A percentile compares a stretch with the other conserved stretches of the same genome.
These are phyloP conservation scores for Sphaeridia pumilis DNA, from an alignment of 2,888 invertebrate species.

Conservation along the genomic window DNA sequence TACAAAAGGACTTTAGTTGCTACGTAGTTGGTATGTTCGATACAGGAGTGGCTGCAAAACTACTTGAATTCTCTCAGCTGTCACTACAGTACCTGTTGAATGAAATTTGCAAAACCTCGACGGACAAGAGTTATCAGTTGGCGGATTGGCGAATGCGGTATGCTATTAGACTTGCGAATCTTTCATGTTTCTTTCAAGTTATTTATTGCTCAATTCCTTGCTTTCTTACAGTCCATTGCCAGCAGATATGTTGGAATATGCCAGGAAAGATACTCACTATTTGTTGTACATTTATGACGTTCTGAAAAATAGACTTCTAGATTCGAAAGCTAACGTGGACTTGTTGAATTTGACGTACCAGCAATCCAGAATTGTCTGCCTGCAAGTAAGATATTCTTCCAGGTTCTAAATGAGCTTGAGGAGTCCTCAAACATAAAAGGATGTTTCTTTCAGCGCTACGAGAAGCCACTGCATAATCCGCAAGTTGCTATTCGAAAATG, in stretches of 20 bases:
- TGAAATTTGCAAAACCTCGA: conserved; percentile 61
- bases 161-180: neutral
- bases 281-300: conserved; percentile 76
- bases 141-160: conserved; percentile 88
- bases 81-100: conserved; percentile 68
- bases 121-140: conserved; percentile 82
- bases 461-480: conserved; percentile 50
- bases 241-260: conserved; percentile 50
- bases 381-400: conserved; percentile 47
- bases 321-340: conserved; percentile 50
- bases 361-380: conserved; percentile 61
- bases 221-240: conserved; percentile 44
- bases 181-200: neutral
- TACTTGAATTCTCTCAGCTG: conserved; percentile 55
- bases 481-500: conserved; percentile 45
- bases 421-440: neutral
- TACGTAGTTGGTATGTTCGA: conserved; percentile 97
- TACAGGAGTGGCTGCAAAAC: conserved; percentile 75
- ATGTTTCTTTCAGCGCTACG: conserved; percentile 52
- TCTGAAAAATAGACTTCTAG: conserved; percentile 61
- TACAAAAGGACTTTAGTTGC: conserved; percentile 87
- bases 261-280: conserved; percentile 89
- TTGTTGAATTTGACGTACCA: conserved; percentile 58
- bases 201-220: neutral
- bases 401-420: neutral